Conservation (phyloP, 2,113 vertebrate species). For the Plectropomus leopardus region DNA sequence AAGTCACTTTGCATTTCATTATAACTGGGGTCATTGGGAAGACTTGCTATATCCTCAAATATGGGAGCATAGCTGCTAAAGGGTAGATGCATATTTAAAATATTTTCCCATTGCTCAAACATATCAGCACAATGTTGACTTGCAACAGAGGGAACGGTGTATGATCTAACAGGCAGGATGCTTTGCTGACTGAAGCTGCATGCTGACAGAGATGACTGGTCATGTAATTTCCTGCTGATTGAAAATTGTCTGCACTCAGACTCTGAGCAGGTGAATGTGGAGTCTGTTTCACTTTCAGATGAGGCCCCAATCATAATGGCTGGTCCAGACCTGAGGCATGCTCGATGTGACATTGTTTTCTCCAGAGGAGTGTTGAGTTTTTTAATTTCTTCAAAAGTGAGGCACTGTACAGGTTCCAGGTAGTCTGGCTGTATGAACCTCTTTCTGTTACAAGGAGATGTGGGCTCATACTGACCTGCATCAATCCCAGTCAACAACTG, state of each 20-base stretch:
- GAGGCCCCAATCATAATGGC: constrained; percentile 34
- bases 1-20: constrained; percentile 73
- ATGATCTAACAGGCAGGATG: constrained; percentile 32
- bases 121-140: constrained; percentile 26
- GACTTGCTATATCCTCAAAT: constrained; percentile 80
- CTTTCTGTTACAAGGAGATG: constrained; percentile 12
- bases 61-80: constrained; percentile 78
- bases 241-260: constrained; percentile 61
- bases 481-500: constrained; percentile 26
- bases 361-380: constrained; percentile 68
- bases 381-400: constrained; percentile 80
- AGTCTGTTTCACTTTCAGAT: constrained; percentile 75
- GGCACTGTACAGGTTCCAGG: constrained; percentile 60
- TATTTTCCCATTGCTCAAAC: constrained; percentile 64
- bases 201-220: constrained; percentile 20
- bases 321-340: background rate
- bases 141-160: constrained; percentile 18
- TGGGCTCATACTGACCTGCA: constrained; percentile 21
- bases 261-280: constrained; percentile 73
- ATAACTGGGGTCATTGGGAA: constrained; percentile 56
- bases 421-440: constrained; percentile 41
- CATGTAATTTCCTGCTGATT: constrained; percentile 31
- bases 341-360: background rate
- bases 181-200: constrained; percentile 26
- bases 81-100: constrained; percentile 70